Conservation (phyloP, 2,113 vertebrate species). For the Copsychus sechellarum region DNA sequence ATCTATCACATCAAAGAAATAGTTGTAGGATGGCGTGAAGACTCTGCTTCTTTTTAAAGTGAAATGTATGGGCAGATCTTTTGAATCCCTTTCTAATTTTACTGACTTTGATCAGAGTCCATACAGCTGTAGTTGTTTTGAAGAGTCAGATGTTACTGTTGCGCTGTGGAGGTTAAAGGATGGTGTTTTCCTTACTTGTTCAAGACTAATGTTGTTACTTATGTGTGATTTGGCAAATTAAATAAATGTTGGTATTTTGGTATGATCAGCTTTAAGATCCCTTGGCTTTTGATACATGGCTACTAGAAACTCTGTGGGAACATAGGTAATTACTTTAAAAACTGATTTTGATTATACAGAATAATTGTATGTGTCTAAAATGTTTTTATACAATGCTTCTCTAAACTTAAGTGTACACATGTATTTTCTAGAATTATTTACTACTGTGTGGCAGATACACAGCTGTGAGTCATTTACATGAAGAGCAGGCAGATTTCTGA, state of each 20-base stretch:
- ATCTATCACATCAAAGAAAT: conserved; percentile 55
- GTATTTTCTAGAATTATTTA: conserved; percentile 32
- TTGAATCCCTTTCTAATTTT: background rate
- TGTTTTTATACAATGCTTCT: background rate
- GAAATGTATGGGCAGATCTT: background rate
- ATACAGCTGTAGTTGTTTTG: conserved; percentile 21
- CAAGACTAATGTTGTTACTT: background rate
- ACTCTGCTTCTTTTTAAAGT: background rate
- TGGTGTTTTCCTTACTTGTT: background rate
- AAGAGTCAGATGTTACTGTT: conserved; percentile 1
- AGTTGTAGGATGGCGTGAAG: conserved; percentile 40
- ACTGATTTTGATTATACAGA: background rate
- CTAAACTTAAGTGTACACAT: background rate
- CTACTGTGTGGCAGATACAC: conserved; percentile 5
- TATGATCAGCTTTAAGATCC: background rate
- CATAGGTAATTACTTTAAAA: background rate
- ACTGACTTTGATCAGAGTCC: conserved; percentile 28
- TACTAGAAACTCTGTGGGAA: background rate
- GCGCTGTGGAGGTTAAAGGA: background rate
- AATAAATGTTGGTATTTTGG: background rate
- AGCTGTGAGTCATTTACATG: conserved; percentile 37
- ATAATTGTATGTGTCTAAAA: conserved; percentile 13
- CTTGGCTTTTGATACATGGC: background rate
- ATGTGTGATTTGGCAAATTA: background rate
- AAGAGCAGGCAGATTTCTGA: conserved; percentile 3